Evolutionary conservation across 2,113 vertebrate species (phyloP), one percentile per base, ranked within the genome.

Genomic region (mouse (Mus musculus)): DNA sequence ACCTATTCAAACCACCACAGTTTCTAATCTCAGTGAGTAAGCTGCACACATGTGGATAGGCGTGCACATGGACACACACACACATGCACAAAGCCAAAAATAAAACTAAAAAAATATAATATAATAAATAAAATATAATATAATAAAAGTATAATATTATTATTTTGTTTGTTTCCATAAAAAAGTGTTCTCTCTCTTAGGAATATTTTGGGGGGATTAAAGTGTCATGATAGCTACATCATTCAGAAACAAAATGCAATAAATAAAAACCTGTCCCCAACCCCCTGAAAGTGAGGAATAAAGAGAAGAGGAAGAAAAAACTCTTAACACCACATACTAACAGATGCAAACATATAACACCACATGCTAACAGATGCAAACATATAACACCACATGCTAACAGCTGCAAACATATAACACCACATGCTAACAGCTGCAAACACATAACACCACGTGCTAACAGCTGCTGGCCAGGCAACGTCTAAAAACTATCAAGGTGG

Each of bases 401-500:
- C 46, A 49, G 46, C 46, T 49, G 46, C 46, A 49, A 49, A 49
- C 46, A 49, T 7, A 49, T 49, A 49, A 49, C 46, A 49, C 46
- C 46, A 49, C 46, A 49, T 49, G 46, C 7, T 49, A 49, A 49
- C 46, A 49, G 46, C 46, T 49, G 46, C 46, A 94, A 67, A 36
- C 5, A 75, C n/a, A 75, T 39, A 33, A 33, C 33, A 94, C 9
- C 19, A 30, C 28, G 49, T 26, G n/a, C 52, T 89, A 89, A 72
- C 13, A 82, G 65, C 22, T 26, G 59, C 85, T 56, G 81, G 76
- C 8, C 46, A 89, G 61, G 54, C 42, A 19, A 90, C 16, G 33
- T 82, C 86, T 76, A 73, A 49, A 93, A 71, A 67, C 36, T 87
- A 39, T 89, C 46, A 67, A 81, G 89, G 26, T 77, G 71, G 81